Conservation (phyloP, 2,888 invertebrate genomes). For the Pogonocherus hispidulus region DNA sequence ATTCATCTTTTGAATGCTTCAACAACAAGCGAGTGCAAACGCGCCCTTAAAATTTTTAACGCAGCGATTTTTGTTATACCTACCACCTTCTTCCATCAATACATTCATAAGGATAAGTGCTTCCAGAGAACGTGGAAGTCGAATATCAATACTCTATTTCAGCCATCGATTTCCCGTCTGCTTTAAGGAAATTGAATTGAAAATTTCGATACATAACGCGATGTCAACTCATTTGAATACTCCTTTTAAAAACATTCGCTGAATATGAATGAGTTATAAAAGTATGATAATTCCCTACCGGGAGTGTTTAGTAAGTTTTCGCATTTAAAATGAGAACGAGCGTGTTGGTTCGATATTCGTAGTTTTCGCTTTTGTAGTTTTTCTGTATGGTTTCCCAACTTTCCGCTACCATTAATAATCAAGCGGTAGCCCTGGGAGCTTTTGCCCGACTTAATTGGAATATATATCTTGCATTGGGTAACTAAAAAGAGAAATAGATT, state of each 20-base stretch:
- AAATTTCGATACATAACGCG: conserved; percentile 1
- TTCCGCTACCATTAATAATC: background rate
- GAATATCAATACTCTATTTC: background rate
- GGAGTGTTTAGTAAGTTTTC: background rate
- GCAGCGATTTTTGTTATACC: background rate
- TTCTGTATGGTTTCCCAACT: background rate
- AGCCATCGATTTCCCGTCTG: background rate
- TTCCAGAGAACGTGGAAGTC: background rate
- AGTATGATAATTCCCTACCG: conserved; percentile 16
- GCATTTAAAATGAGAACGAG: background rate
- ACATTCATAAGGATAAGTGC: conserved; percentile 1
- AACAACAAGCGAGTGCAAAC: too few relatives aligned
- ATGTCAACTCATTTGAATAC: conserved; percentile 17
- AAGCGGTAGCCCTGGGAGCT: background rate
- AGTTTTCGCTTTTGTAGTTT: background rate
- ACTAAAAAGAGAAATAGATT: background rate
- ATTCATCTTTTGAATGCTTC: too few relatives aligned
- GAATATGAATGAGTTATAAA: conserved; percentile 24
- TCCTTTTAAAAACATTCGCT: conserved; percentile 14
- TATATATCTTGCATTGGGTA: background rate
- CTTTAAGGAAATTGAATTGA: conserved; percentile 15
- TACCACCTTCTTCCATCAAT: background rate
- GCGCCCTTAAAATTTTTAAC: too few relatives aligned
- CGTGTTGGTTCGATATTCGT: background rate
- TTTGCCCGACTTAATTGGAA: background rate